These are phyloP conservation scores for Trigoniulus corallinus DNA, from an alignment of 1,140 invertebrate species.

Conservation along the genomic window DNA sequence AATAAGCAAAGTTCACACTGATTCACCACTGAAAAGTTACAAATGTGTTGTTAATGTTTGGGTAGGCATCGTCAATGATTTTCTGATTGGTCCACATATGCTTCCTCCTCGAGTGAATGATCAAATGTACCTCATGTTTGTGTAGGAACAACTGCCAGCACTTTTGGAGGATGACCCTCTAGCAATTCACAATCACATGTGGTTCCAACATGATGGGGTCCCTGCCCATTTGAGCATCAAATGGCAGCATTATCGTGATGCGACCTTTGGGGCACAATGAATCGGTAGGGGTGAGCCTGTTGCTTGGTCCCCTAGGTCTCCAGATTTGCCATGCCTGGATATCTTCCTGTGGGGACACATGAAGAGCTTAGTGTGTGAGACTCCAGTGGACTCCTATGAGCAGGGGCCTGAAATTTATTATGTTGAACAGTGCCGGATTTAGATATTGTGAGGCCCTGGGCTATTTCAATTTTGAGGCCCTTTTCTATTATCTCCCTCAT, in stretches of 20 bases:
- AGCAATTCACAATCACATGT: not conserved
- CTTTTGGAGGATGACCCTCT: not conserved
- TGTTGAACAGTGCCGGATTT: too few relatives aligned
- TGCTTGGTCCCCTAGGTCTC: too few relatives aligned
- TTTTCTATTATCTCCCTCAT: too few relatives aligned
- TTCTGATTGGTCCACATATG: constrained; percentile 3
- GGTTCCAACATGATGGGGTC: constrained; percentile 6
- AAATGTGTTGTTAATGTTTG: constrained; percentile 5
- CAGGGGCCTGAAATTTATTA: too few relatives aligned
- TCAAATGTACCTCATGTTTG: not conserved
- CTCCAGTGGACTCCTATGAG: too few relatives aligned
- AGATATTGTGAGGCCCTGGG: too few relatives aligned
- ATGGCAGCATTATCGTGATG: not conserved
- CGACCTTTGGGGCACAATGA: not conserved
- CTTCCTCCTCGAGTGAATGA: not conserved
- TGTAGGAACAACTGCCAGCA: constrained; percentile 1
- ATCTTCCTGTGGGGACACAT: too few relatives aligned
- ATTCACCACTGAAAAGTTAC: not conserved
- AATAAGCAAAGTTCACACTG: not conserved
- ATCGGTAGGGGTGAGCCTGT: too few relatives aligned
- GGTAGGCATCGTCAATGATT: not conserved
- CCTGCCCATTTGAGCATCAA: constrained; percentile 4
- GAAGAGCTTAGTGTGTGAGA: too few relatives aligned
- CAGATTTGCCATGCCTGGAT: too few relatives aligned
- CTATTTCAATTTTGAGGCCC: too few relatives aligned